Evolutionary conservation across 2,797 vertebrate genomes (phyloP).

Genomic region (Girardinus metallicus): DNA sequence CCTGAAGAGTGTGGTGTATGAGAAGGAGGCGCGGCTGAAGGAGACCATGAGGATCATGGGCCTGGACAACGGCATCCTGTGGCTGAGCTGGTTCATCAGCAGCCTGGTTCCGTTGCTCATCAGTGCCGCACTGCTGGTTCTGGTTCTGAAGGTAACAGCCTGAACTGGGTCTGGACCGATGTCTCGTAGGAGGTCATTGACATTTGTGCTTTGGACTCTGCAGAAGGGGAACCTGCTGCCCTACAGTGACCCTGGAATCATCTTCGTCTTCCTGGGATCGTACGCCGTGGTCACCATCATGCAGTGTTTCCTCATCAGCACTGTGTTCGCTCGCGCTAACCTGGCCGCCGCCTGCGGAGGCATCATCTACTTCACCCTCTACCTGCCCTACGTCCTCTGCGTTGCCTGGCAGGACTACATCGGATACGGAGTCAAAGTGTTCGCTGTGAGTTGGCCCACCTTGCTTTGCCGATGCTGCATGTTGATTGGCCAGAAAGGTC

Average conservation of each 20-base stretch:
- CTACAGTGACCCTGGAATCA: constrained; percentile 91
- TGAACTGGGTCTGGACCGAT: not conserved
- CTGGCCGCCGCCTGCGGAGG: constrained; percentile 94
- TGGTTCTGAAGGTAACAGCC: constrained; percentile 89
- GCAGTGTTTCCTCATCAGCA: constrained; percentile 96
- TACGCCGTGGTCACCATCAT: constrained; percentile 93
- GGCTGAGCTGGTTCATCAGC: constrained; percentile 98
- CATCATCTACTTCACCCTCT: constrained; percentile 95
- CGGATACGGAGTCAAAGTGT: constrained; percentile 87
- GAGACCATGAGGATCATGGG: constrained; percentile 99
- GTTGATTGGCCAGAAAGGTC: constrained; percentile 14
- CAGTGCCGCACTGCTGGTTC: constrained; percentile 90
- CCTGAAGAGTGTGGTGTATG: constrained; percentile 95
- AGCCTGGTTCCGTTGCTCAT: constrained; percentile 92
- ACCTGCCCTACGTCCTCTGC: constrained; percentile 93
- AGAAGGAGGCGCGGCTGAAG: constrained; percentile 95
- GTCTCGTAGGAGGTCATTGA: not conserved
- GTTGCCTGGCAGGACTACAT: constrained; percentile 95
- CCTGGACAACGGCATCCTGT: constrained; percentile 90
- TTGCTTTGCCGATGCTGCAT: not conserved
- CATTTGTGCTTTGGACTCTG: not conserved
- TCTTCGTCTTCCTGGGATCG: constrained; percentile 91
- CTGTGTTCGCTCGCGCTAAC: constrained; percentile 91
- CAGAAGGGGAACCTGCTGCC: constrained; percentile 94
- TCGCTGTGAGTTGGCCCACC: constrained; percentile 81